Conservation (phyloP, 2,113 vertebrate species). For the Trogon melanurus region DNA sequence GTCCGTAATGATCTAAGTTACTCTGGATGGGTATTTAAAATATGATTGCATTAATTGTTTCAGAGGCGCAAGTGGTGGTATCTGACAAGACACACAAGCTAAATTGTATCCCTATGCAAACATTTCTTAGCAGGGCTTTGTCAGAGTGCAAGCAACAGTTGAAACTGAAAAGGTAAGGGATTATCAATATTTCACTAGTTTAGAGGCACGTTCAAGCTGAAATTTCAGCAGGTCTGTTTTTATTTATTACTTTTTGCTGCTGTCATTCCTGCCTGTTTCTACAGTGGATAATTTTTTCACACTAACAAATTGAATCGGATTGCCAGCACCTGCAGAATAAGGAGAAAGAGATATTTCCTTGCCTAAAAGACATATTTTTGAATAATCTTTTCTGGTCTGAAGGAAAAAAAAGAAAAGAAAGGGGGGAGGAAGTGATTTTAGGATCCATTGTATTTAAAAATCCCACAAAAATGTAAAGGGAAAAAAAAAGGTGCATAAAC, state of each 20-base stretch:
- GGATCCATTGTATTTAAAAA: background rate
- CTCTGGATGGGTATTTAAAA: background rate
- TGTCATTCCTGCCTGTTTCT: conserved; percentile 47
- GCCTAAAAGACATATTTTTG: conserved; percentile 19
- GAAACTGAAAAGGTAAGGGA: background rate
- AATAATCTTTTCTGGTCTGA: conserved; percentile 9
- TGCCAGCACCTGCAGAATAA: conserved; percentile 63
- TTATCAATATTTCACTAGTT: conserved; percentile 25
- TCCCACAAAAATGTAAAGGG: background rate
- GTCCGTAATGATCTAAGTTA: background rate
- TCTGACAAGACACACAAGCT: background rate
- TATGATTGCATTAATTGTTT: background rate
- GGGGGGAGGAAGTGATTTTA: background rate
- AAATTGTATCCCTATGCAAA: background rate
- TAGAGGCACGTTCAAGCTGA: background rate
- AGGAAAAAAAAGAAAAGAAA: background rate
- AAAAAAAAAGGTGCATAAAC: background rate
- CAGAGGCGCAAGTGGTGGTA: background rate
- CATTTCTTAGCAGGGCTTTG: background rate
- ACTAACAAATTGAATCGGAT: conserved; percentile 38
- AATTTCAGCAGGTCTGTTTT: conserved; percentile 33
- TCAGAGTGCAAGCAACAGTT: background rate
- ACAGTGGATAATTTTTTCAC: conserved; percentile 49
- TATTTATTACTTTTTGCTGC: conserved; percentile 40
- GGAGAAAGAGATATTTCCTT: background rate